Base-by-base conservation (phyloP, 1,140 invertebrate genomes). In the Nymphalis io region DNA sequence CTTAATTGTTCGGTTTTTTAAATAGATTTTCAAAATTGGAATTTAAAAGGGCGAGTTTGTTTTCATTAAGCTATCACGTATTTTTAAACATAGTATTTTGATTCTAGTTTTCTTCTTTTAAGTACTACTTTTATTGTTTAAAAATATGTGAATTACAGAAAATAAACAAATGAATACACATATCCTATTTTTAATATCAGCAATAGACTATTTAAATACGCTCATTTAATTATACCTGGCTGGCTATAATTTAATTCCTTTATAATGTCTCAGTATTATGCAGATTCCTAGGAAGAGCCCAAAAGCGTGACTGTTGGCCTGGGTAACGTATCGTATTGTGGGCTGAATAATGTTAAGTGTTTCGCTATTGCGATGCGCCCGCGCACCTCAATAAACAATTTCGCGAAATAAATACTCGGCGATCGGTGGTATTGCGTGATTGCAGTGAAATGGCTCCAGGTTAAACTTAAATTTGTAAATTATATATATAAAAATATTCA, bases 311-410 rank as follows among this genome's bases (percentile, higher is more conserved):
- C 86, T 82, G 73, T 62, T 71, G n/a, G 77, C 76, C 76, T 79
- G 78, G 79, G 79, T 72, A 81, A 78, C 76, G 74, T 64, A 71
- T 64, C 70, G 75, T 74, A 78, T 76, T 78, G 77, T 74, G 78
- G 78, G 71, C 74, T 81, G 83, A 82, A 84, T 83, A 88, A 86
- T 88, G 84, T 86, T 80, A 81, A 81, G 78, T 79, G 82, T 80
- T 79, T 80, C 72, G 73, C 75, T 80, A 78, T 79, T 74, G 73
- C 80, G 73, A 75, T 75, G 72, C 72, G 74, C 71, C 68, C 71
- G 76, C 74, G 72, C 79, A 77, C 65, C 60, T 74, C 78, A 82
- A 85, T 85, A 85, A 88, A 86, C 83, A 83, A 84, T 88, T 87
- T 88, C 71, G 76, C 72, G 73, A 82, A 88, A 87, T 88, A 87